Evolutionary conservation across 2,113 vertebrate species (phyloP).

Genomic region (Scophthalmus maximus): DNA sequence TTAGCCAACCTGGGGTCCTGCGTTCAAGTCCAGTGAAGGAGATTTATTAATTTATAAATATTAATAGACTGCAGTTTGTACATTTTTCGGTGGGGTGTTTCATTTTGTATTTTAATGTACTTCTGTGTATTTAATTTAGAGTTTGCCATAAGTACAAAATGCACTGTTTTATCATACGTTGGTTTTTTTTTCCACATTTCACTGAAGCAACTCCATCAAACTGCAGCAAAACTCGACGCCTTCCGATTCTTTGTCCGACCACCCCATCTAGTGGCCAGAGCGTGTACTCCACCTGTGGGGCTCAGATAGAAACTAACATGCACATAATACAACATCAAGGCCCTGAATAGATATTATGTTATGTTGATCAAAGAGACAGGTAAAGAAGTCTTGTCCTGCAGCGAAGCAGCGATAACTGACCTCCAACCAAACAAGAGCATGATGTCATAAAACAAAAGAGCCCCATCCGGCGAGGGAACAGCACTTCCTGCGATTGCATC

Average conservation of each 20-base stretch:
- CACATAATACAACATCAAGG: background rate
- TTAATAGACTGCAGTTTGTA: no score
- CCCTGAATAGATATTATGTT: background rate
- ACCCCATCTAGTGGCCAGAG: constrained; percentile 63
- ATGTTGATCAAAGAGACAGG: background rate
- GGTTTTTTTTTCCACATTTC: background rate
- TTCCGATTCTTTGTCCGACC: constrained; percentile 1
- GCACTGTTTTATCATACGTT: no score
- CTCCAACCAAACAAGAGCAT: constrained; percentile 2
- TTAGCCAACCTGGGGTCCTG: no score
- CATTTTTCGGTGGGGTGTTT: no score
- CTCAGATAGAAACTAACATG: background rate
- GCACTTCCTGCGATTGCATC: constrained; percentile 39
- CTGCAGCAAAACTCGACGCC: background rate
- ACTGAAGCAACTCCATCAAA: background rate
- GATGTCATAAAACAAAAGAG: constrained; percentile 8
- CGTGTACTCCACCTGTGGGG: constrained; percentile 3
- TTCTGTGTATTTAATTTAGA: background rate
- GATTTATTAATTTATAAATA: background rate
- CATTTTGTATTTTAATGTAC: background rate
- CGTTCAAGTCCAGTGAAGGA: background rate
- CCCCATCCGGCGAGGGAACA: constrained; percentile 9
- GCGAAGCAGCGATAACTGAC: background rate
- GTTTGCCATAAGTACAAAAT: background rate
- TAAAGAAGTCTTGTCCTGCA: background rate